Conservation (phyloP, 2,113 vertebrate genomes). For the Chionis minor region DNA sequence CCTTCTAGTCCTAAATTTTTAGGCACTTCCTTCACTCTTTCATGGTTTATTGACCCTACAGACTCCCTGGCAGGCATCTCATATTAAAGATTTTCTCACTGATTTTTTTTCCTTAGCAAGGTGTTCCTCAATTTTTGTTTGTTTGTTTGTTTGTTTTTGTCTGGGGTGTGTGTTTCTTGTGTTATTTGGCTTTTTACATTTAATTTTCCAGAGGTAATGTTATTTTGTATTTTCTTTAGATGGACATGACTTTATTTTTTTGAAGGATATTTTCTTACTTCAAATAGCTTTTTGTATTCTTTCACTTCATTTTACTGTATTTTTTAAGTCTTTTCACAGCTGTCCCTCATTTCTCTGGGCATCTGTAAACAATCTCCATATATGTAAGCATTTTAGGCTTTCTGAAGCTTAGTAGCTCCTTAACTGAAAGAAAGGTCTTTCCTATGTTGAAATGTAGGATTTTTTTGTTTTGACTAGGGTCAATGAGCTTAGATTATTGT, state of each 20-base stretch:
- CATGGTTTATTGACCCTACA: neutral
- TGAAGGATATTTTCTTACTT: neutral
- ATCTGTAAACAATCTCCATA: neutral
- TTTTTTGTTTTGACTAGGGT: neutral
- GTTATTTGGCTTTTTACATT: neutral
- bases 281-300: neutral
- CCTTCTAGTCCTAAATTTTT: neutral
- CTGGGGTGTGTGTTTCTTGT: neutral
- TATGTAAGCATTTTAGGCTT: neutral
- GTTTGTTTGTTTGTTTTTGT: neutral
- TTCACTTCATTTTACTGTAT: neutral
- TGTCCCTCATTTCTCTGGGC: neutral
- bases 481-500: neutral
- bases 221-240: neutral
- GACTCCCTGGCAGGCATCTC: neutral
- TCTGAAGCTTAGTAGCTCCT: neutral
- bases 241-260: neutral
- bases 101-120: neutral
- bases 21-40: neutral
- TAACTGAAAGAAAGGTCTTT: neutral
- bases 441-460: neutral
- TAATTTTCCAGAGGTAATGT: neutral
- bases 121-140: neutral
- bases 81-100: neutral
- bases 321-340: neutral